Evolutionary conservation across 2,888 invertebrate species (phyloP).

Genomic region (Orthosia cruda): DNA sequence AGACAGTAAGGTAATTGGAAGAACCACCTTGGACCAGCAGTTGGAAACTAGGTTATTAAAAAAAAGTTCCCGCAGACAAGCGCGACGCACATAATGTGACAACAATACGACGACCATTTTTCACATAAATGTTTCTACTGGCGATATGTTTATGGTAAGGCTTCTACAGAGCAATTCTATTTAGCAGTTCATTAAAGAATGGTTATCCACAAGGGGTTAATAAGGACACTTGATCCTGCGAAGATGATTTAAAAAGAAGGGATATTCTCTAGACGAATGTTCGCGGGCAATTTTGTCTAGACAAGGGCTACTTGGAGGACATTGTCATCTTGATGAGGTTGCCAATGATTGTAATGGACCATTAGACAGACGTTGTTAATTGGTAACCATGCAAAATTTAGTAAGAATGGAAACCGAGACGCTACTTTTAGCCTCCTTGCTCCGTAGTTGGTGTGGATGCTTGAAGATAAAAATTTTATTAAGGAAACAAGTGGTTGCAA

Average conservation of each 20-base stretch:
- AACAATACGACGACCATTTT: too few species aligned
- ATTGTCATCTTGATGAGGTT: constrained; percentile 42
- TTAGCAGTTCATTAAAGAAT: constrained; percentile 18
- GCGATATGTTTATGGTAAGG: too few species aligned
- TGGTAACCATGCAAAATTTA: neutral
- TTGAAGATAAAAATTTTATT: too few species aligned
- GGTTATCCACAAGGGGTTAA: constrained; percentile 12
- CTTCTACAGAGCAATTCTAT: neutral
- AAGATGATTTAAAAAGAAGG: constrained; percentile 11
- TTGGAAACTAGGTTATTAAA: too few species aligned
- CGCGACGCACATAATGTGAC: too few species aligned
- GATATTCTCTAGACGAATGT: constrained; percentile 34
- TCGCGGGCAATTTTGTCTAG: constrained; percentile 57
- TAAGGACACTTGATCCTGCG: constrained; percentile 12
- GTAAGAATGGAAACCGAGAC: neutral
- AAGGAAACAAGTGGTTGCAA: too few species aligned
- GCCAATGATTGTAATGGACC: constrained; percentile 18
- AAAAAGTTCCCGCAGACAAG: too few species aligned
- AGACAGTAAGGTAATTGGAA: too few species aligned
- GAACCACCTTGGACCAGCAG: too few species aligned
- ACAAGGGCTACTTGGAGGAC: constrained; percentile 48
- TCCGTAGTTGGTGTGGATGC: neutral
- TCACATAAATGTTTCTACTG: too few species aligned
- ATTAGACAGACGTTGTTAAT: constrained; percentile 9
- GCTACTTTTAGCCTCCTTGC: neutral